Evolutionary conservation across 2,113 vertebrate genomes (phyloP).

Genomic region (Boulengeromyrus knoepffleri): DNA sequence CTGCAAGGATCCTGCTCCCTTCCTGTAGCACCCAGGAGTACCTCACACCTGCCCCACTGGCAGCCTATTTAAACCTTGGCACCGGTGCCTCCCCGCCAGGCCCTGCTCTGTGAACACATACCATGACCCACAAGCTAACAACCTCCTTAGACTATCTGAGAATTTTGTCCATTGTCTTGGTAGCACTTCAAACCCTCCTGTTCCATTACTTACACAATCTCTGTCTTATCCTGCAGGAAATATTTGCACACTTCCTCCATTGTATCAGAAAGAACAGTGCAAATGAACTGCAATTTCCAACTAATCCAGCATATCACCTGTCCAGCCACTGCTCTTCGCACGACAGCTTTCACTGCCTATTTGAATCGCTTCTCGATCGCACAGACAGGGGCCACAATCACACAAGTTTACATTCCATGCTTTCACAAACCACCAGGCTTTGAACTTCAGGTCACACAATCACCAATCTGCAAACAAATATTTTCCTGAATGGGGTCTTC

Average conservation of each 20-base stretch:
- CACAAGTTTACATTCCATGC: background rate
- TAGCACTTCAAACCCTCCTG: background rate
- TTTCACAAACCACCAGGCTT: background rate
- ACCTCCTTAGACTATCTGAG: background rate
- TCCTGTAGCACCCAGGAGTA: background rate
- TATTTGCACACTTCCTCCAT: background rate
- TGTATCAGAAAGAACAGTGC: background rate
- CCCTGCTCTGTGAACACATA: background rate
- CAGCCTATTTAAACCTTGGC: background rate
- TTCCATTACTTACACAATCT: background rate
- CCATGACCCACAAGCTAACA: background rate
- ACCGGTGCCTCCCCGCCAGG: background rate
- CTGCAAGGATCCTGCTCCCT: background rate
- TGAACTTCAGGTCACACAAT: background rate
- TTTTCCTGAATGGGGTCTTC: background rate
- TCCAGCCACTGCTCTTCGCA: background rate
- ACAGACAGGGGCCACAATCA: background rate
- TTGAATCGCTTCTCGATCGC: background rate
- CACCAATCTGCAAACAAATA: slow-evolving; percentile 8
- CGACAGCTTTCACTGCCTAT: background rate
- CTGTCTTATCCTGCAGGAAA: background rate
- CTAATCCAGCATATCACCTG: background rate
- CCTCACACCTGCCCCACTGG: background rate
- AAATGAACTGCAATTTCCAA: background rate
- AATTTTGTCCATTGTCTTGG: background rate